phyloP scores from a whole-genome alignment of 2,797 vertebrate species.

The Megaceryle alcyon region DNA sequence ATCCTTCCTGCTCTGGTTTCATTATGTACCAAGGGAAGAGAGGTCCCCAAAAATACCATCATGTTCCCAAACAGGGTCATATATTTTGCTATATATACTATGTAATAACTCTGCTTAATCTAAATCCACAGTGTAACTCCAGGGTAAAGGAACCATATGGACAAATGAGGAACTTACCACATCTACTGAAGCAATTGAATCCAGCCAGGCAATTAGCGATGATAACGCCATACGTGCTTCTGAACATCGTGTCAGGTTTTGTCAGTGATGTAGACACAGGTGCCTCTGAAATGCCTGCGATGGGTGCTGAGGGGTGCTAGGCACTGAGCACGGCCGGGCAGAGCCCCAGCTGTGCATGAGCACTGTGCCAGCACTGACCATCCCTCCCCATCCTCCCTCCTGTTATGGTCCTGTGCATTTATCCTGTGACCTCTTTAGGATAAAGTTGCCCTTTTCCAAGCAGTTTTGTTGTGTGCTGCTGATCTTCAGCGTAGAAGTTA shows the following conservation, averaged over 20 bases:
- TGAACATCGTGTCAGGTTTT: background rate
- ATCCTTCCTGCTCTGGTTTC: background rate
- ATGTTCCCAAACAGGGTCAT: background rate
- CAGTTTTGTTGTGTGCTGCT: background rate
- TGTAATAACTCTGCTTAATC: background rate
- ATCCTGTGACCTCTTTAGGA: background rate
- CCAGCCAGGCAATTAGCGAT: background rate
- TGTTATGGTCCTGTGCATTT: rapidly evolving
- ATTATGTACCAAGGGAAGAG: background rate
- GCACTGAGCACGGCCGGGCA: rapidly evolving
- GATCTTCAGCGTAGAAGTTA: background rate
- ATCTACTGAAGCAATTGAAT: background rate
- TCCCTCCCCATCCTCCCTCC: background rate
- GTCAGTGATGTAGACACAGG: background rate
- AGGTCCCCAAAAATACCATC: background rate
- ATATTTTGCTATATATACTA: background rate
- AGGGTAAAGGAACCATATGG: background rate
- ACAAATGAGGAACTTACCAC: background rate
- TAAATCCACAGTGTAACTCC: background rate
- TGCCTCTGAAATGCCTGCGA: rapidly evolving
- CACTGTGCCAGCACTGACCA: rapidly evolving
- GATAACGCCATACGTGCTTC: background rate
- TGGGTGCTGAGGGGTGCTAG: background rate
- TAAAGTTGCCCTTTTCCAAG: background rate
- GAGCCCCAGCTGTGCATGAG: background rate